Conservation (phyloP, 2,888 invertebrate species). For the Drosophila hamatofila region DNA sequence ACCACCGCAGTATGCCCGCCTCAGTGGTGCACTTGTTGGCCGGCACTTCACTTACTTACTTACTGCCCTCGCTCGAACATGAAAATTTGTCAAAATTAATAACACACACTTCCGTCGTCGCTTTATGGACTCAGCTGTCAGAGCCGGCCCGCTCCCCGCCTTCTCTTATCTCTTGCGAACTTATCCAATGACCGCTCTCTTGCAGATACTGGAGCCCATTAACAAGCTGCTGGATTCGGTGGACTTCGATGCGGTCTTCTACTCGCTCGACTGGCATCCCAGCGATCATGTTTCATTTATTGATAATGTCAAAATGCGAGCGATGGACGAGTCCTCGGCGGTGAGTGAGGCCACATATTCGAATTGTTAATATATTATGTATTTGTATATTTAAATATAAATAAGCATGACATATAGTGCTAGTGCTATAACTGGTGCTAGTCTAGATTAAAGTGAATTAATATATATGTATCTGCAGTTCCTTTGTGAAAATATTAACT, state of each 20-base stretch:
- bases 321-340: constrained; percentile 90
- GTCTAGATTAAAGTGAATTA: no score
- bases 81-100: constrained; percentile 83
- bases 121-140: constrained; percentile 66
- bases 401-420: no score
- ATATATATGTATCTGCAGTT: no score
- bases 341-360: constrained; percentile 85
- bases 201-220: constrained; percentile 94
- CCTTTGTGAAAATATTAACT: no score
- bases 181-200: constrained; percentile 45
- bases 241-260: constrained; percentile 94
- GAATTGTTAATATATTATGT: no score
- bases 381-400: no score
- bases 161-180: constrained; percentile 17
- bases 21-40: constrained; percentile 57
- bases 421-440: no score
- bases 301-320: constrained; percentile 93
- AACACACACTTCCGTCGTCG: constrained; percentile 79
- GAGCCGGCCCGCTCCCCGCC: constrained; percentile 30
- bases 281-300: constrained; percentile 93
- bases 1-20: background rate
- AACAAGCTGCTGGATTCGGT: constrained; percentile 93
- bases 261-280: constrained; percentile 99
- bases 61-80: constrained; percentile 60
- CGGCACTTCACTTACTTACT: constrained; percentile 63